Percentiles rank a stretch among this genome's conserved stretches.
Evolutionary conservation across 2,113 vertebrate genomes (phyloP).

Genomic region (Trinectes maculatus): DNA sequence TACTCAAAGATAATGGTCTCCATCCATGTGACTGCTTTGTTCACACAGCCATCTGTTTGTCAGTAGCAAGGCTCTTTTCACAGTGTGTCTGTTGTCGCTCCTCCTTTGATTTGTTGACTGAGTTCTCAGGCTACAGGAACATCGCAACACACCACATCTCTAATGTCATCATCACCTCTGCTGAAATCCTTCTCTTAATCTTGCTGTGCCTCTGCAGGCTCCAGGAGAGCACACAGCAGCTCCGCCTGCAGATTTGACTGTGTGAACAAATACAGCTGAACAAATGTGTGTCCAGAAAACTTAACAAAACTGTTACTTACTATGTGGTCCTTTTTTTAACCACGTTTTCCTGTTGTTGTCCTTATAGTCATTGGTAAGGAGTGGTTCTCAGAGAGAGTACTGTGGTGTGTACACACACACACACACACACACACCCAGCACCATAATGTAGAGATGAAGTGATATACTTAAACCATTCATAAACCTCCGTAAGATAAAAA

Average conservation of each 20-base stretch:
- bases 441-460: not conserved
- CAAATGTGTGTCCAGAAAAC: conserved; percentile 4
- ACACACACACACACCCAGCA: too few relatives aligned
- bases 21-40: not conserved
- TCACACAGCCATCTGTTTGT: not conserved
- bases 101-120: conserved; percentile 27
- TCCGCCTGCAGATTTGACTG: conserved; percentile 1
- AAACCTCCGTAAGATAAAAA: too few relatives aligned
- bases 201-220: conserved; percentile 1
- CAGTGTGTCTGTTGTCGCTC: conserved; percentile 16
- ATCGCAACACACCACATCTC: conserved; percentile 13
- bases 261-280: conserved; percentile 2
- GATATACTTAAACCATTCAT: conserved; percentile 13
- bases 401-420: too few relatives aligned
- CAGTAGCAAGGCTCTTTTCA: not conserved
- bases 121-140: conserved; percentile 10
- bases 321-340: not conserved
- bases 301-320: not conserved
- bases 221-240: conserved; percentile 1
- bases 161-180: conserved; percentile 27
- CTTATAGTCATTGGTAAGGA: too few relatives aligned
- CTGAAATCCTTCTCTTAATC: conserved; percentile 13
- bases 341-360: too few relatives aligned
- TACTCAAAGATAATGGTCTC: not conserved
- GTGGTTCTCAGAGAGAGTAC: too few relatives aligned